Percentiles rank a stretch among this genome's conserved stretches.
Conservation (phyloP, 2,888 invertebrate species). For the Dugesia japonica region DNA sequence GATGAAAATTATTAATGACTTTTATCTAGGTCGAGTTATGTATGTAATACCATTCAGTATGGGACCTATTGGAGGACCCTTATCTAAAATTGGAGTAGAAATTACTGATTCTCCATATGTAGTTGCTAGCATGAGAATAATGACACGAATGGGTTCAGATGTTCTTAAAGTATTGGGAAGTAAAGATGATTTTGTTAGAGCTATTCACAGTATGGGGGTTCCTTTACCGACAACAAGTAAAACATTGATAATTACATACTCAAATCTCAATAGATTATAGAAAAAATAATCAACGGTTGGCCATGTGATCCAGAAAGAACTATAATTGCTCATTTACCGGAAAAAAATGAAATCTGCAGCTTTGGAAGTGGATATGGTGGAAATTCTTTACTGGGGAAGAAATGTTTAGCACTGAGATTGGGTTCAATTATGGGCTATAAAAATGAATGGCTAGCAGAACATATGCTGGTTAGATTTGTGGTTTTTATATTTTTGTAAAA, state of each 20-base stretch:
- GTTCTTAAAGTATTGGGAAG: slow-evolving; percentile 39
- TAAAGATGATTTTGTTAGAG: slow-evolving; percentile 37
- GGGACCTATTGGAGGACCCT: slow-evolving; percentile 38
- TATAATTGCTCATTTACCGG: slow-evolving; percentile 38
- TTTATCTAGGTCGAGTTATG: slow-evolving; percentile 37
- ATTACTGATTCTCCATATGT: slow-evolving; percentile 39
- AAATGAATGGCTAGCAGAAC: slow-evolving; percentile 40
- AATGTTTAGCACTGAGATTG: slow-evolving; percentile 39
- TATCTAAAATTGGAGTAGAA: slow-evolving; percentile 38
- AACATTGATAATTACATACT: slow-evolving; percentile 39
- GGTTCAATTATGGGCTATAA: slow-evolving; percentile 37
- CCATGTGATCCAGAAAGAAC: slow-evolving; percentile 39
- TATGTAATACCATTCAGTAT: slow-evolving; percentile 40
- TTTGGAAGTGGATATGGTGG: slow-evolving; percentile 40
- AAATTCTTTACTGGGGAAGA: slow-evolving; percentile 40
- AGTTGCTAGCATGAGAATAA: slow-evolving; percentile 38
- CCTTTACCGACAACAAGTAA: slow-evolving; percentile 38
- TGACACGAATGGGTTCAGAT: slow-evolving; percentile 37
- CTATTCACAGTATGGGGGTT: slow-evolving; percentile 38
- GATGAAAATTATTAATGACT: too few species aligned
- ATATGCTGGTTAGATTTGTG: slow-evolving; percentile 37
- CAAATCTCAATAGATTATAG: too few species aligned
- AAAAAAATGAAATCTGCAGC: slow-evolving; percentile 37
- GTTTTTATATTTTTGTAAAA: too few species aligned
- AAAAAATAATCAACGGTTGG: slow-evolving; percentile 39